Percentiles rank a stretch among this genome's conserved stretches.
phyloP scores from a whole-genome alignment of 2,888 invertebrate species.

The Neria commutata region DNA sequence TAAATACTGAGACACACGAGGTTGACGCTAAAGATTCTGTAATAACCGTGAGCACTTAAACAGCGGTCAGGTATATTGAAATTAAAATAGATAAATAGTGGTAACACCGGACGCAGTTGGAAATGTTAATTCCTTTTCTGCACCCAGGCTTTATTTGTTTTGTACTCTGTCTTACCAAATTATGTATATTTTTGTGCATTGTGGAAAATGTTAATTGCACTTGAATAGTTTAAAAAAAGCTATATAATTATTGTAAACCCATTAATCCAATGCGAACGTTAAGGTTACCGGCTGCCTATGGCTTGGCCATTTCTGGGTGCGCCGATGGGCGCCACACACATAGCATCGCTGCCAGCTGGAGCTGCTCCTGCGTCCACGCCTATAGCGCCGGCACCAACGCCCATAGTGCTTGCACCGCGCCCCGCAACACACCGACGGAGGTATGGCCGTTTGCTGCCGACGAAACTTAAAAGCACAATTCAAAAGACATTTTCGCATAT shows the following conservation, averaged over 20 bases:
- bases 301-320: constrained; percentile 77
- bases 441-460: constrained; percentile 61
- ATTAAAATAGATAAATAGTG: constrained; percentile 9
- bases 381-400: constrained; percentile 63
- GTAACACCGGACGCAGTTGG: too few species aligned
- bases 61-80: too few species aligned
- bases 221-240: background rate
- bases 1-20: too few species aligned
- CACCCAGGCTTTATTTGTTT: constrained; percentile 11
- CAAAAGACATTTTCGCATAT: constrained; percentile 45
- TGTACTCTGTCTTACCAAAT: constrained; percentile 14
- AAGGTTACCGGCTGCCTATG: constrained; percentile 79
- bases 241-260: constrained; percentile 29
- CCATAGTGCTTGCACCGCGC: constrained; percentile 74
- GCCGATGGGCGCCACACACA: constrained; percentile 59
- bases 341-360: constrained; percentile 54
- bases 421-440: constrained; percentile 76
- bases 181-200: background rate
- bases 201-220: constrained; percentile 11
- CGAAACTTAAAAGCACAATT: constrained; percentile 57
- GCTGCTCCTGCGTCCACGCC: constrained; percentile 57
- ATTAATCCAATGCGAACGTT: constrained; percentile 25
- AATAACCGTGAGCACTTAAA: too few species aligned
- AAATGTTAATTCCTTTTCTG: constrained; percentile 21
- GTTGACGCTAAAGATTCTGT: too few species aligned